Conservation (phyloP, 2,797 vertebrate species). For the Lacerta viridis region DNA sequence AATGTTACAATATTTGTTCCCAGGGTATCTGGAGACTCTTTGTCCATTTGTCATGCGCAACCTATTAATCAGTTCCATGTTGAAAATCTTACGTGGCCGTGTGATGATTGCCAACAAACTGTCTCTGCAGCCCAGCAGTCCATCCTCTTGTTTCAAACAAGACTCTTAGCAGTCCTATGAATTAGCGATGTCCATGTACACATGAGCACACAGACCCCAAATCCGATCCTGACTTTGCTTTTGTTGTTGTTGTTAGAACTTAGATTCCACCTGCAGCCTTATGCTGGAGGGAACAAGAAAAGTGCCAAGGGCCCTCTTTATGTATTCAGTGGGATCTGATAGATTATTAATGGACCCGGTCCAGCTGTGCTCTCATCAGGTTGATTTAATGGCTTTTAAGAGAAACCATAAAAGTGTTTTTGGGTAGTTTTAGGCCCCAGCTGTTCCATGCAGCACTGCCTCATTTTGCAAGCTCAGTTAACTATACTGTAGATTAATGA, state of each 20-base stretch:
- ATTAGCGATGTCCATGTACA: conserved; percentile 62
- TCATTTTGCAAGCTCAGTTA: conserved; percentile 78
- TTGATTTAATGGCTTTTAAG: conserved; percentile 86
- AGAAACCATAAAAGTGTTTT: conserved; percentile 84
- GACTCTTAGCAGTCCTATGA: conserved; percentile 55
- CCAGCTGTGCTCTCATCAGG: conserved; percentile 86
- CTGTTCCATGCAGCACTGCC: conserved; percentile 81
- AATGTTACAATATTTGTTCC: conserved; percentile 19
- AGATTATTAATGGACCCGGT: conserved; percentile 82
- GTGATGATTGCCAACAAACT: conserved; percentile 46
- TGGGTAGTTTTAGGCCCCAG: conserved; percentile 82
- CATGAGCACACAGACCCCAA: conserved; percentile 32
- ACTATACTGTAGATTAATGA: conserved; percentile 83
- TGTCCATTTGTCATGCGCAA: neutral
- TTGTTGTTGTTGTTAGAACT: conserved; percentile 59
- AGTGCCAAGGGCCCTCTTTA: conserved; percentile 72
- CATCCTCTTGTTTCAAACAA: conserved; percentile 50
- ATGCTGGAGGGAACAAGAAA: conserved; percentile 44
- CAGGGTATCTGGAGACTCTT: conserved; percentile 16
- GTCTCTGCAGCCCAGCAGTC: conserved; percentile 56
- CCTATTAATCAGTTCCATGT: conserved; percentile 30
- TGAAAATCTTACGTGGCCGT: conserved; percentile 55
- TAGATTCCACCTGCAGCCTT: conserved; percentile 78
- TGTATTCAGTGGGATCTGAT: conserved; percentile 83
- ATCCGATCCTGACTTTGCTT: neutral